Conservation (phyloP, 1,140 invertebrate genomes). For the Polypedilum pembai region DNA sequence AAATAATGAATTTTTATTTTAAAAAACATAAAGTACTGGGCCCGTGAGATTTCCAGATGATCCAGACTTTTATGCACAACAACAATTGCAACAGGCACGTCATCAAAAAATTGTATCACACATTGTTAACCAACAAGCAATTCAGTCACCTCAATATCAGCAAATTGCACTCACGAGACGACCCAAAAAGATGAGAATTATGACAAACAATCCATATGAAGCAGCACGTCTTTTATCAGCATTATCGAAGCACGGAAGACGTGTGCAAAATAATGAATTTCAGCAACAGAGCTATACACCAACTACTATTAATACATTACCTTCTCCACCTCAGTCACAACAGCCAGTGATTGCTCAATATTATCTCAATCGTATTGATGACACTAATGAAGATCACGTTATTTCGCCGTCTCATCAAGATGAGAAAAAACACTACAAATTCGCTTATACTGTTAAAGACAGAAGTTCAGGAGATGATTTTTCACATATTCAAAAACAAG, state of each 20-base stretch:
- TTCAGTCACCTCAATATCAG: not conserved
- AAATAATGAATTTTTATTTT: not conserved
- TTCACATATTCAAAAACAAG: constrained; percentile 49
- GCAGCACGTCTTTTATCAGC: not conserved
- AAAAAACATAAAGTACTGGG: not conserved
- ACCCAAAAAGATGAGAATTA: not conserved
- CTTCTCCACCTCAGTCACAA: no score
- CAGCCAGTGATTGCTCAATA: not conserved
- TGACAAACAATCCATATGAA: not conserved
- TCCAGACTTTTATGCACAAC: not conserved
- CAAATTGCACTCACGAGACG: not conserved
- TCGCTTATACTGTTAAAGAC: constrained; percentile 49
- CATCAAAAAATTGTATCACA: not conserved
- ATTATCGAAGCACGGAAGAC: not conserved
- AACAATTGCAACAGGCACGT: not conserved
- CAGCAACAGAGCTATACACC: not conserved
- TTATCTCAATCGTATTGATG: constrained; percentile 1
- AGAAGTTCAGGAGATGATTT: constrained; percentile 50
- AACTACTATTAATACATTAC: not conserved
- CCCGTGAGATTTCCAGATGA: not conserved
- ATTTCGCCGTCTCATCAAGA: not conserved
- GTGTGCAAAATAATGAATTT: constrained; percentile 22
- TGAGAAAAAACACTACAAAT: constrained; percentile 48
- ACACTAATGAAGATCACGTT: not conserved
- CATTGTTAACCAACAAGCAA: not conserved